phyloP scores from a whole-genome alignment of 2,888 invertebrate genomes.

The Rhopalosiphum nymphaeae region DNA sequence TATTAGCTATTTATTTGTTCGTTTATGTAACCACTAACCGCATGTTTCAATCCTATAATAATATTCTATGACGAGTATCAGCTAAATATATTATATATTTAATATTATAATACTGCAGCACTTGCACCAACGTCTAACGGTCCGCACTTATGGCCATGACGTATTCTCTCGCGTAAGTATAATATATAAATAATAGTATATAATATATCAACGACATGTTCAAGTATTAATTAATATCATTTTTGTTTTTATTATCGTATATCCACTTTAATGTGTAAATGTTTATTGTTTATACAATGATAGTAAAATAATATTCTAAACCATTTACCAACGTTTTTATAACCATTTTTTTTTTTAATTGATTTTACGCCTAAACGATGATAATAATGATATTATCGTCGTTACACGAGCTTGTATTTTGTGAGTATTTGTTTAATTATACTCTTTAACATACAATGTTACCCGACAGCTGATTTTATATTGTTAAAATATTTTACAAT shows the following conservation, averaged over 20 bases:
- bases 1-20: background rate
- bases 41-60: background rate
- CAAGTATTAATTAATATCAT: background rate
- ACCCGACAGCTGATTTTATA: constrained; percentile 10
- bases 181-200: background rate
- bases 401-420: background rate
- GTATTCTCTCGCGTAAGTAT: background rate
- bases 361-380: background rate
- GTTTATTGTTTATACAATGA: background rate
- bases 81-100: background rate
- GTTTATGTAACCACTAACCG: background rate
- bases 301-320: background rate
- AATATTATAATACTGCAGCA: background rate
- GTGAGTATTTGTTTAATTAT: background rate
- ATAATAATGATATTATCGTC: background rate
- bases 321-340: background rate
- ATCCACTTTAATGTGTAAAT: background rate
- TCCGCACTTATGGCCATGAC: background rate
- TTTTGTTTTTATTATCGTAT: background rate
- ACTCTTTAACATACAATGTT: background rate
- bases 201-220: background rate
- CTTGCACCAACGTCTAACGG: background rate
- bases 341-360: background rate
- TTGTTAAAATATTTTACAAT: background rate
- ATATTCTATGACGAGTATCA: background rate